phyloP scores from a whole-genome alignment of 2,888 invertebrate species.

The Stegana nigrithorax region DNA sequence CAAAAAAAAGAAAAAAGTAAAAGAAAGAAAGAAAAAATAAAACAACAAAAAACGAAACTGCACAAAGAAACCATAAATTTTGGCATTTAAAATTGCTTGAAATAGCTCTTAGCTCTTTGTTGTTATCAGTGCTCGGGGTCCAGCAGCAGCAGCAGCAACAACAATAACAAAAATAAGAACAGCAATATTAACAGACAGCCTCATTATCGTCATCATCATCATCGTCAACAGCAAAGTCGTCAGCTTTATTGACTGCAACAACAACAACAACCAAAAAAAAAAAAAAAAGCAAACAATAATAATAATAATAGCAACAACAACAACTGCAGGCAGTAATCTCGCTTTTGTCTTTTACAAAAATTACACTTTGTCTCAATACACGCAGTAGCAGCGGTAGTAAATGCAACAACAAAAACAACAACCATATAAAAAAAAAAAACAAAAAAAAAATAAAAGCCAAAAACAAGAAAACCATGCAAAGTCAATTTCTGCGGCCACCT shows the following conservation, averaged over 20 bases:
- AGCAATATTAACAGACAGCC: too few species aligned
- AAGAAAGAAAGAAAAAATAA: neutral
- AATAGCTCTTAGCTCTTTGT: neutral
- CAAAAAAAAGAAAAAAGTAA: too few species aligned
- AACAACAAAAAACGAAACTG: neutral
- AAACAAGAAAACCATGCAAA: neutral
- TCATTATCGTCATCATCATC: too few species aligned
- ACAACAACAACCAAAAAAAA: neutral
- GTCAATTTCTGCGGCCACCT: too few species aligned
- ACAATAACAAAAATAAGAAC: too few species aligned
- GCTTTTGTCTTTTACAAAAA: too few species aligned
- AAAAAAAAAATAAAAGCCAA: neutral
- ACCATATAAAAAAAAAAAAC: neutral
- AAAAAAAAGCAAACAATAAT: neutral
- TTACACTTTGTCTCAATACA: conserved; percentile 1
- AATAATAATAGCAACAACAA: too few species aligned
- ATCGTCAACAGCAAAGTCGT: neutral
- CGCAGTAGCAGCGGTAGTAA: too few species aligned
- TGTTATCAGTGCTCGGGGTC: conserved; percentile 4
- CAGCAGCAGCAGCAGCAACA: too few species aligned
- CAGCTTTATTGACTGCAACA: neutral
- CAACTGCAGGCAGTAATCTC: neutral
- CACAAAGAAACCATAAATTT: conserved; percentile 19
- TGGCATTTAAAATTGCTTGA: conserved; percentile 3
- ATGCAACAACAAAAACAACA: neutral